These are phyloP conservation scores for Rhineura floridana DNA, from an alignment of 2,113 vertebrate species.

Conservation along the genomic window DNA sequence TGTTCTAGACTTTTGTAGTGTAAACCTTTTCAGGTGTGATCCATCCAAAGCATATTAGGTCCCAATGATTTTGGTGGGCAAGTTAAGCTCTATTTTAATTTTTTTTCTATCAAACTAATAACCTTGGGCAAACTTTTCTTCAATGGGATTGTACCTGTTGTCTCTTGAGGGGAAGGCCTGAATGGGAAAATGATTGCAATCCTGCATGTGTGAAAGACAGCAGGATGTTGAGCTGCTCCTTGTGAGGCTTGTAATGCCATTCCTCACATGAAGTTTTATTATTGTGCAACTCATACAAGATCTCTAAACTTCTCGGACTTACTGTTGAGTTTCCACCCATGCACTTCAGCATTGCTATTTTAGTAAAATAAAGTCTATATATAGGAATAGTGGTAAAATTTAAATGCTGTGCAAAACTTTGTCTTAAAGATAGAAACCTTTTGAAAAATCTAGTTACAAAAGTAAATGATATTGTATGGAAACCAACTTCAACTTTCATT, in stretches of 20 bases:
- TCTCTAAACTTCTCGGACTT: conserved; percentile 55
- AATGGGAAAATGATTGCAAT: background rate
- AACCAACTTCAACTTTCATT: conserved; percentile 65
- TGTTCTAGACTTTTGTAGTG: background rate
- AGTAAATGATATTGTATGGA: conserved; percentile 75
- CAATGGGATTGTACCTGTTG: background rate
- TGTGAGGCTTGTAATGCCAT: conserved; percentile 34
- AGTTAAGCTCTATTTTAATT: background rate
- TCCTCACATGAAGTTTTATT: conserved; percentile 53
- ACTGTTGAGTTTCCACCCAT: conserved; percentile 70
- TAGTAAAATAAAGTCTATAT: conserved; percentile 71
- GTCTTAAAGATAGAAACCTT: conserved; percentile 73
- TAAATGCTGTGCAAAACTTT: conserved; percentile 72
- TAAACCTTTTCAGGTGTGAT: background rate
- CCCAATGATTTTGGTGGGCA: background rate
- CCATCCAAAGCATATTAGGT: too few species aligned
- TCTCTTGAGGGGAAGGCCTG: background rate
- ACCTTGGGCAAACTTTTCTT: background rate
- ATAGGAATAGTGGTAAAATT: conserved; percentile 70
- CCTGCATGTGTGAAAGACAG: background rate
- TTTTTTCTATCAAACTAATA: background rate
- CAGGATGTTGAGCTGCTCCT: background rate
- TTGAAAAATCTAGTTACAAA: conserved; percentile 70
- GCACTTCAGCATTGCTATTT: conserved; percentile 71
- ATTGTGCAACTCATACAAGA: conserved; percentile 32